These are phyloP conservation scores for Lochmaea capreae DNA, from an alignment of 2,888 invertebrate genomes.

Conservation along the genomic window DNA sequence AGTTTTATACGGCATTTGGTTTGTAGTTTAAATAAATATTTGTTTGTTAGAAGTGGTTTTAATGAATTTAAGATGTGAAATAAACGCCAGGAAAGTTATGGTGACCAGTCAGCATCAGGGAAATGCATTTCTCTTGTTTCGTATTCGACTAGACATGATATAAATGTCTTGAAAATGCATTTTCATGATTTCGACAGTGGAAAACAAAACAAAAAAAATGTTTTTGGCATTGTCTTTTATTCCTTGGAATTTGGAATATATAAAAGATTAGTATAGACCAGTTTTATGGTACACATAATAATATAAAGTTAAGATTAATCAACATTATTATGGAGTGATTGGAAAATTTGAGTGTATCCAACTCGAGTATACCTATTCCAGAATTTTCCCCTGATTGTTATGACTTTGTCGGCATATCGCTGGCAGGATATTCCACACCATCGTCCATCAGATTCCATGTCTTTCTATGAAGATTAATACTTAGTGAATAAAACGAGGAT, in stretches of 20 bases:
- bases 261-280: background rate
- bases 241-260: constrained; percentile 6
- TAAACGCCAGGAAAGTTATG: background rate
- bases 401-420: too few relatives aligned
- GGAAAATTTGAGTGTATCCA: too few relatives aligned
- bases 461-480: too few relatives aligned
- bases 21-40: background rate
- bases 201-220: constrained; percentile 2
- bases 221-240: background rate
- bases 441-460: too few relatives aligned
- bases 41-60: background rate
- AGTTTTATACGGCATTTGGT: too few relatives aligned
- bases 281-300: too few relatives aligned
- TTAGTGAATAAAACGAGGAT: too few relatives aligned
- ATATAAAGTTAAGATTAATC: too few relatives aligned
- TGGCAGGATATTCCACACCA: too few relatives aligned
- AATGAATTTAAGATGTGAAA: background rate
- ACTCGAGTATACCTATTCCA: too few relatives aligned
- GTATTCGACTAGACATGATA: constrained; percentile 19
- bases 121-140: constrained; percentile 26
- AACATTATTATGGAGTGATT: too few relatives aligned
- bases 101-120: constrained; percentile 21
- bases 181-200: constrained; percentile 21
- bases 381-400: too few relatives aligned
- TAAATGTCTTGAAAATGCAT: constrained; percentile 22